Conservation (phyloP, 2,113 vertebrate species). For the Oophaga pumilio region DNA sequence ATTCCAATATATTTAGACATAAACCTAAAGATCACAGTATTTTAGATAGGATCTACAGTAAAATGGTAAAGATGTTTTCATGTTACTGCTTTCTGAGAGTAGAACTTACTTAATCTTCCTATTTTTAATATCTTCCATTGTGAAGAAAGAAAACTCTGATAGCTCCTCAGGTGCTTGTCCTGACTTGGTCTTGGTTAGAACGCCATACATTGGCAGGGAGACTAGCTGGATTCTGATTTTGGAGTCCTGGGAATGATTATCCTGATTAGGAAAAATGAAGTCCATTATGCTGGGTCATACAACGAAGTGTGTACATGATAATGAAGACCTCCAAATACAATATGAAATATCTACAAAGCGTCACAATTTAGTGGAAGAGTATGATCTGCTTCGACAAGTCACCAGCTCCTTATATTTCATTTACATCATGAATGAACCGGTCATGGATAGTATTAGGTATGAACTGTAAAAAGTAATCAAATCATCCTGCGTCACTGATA, state of each 20-base stretch:
- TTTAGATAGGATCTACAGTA: background rate
- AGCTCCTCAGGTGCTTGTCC: slow-evolving; percentile 73
- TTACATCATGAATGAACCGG: background rate
- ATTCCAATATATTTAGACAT: background rate
- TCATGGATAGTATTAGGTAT: background rate
- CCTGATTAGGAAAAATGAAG: slow-evolving; percentile 69
- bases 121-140: slow-evolving; percentile 89
- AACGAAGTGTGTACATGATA: background rate
- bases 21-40: background rate
- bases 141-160: slow-evolving; percentile 84
- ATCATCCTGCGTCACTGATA: background rate
- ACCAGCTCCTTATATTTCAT: background rate
- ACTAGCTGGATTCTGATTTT: slow-evolving; percentile 86
- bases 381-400: background rate
- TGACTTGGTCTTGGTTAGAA: slow-evolving; percentile 70
- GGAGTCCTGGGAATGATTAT: slow-evolving; percentile 80
- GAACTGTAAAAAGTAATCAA: background rate
- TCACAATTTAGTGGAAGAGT: background rate
- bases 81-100: background rate
- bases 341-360: background rate
- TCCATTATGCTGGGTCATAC: background rate
- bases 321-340: too few species aligned
- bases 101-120: slow-evolving; percentile 81
- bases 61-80: background rate
- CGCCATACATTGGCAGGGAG: slow-evolving; percentile 87